Conservation (phyloP, 2,797 vertebrate species). For the Tokudaia muenninki region DNA sequence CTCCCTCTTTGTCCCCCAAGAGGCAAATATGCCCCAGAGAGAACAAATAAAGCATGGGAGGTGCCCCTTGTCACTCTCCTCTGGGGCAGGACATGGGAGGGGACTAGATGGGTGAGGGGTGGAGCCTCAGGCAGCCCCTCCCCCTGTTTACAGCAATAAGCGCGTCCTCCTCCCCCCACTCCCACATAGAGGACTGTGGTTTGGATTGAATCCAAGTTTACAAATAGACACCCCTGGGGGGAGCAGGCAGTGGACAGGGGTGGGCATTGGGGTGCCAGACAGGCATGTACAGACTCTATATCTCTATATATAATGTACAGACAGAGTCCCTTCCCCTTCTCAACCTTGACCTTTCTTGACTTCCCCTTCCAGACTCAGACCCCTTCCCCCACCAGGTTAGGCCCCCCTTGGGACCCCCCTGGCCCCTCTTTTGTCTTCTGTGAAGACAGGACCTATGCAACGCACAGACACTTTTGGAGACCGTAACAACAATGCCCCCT, state of each 20-base stretch:
- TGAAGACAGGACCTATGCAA: conserved; percentile 92
- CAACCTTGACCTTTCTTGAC: conserved; percentile 81
- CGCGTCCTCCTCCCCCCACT: conserved; percentile 71
- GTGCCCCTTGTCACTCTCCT: conserved; percentile 30
- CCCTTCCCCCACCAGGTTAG: conserved; percentile 83
- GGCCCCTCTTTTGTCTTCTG: conserved; percentile 89
- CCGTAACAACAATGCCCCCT: conserved; percentile 70
- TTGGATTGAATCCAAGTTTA: conserved; percentile 82
- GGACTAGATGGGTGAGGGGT: conserved; percentile 73
- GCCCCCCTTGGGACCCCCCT: conserved; percentile 82
- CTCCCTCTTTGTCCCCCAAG: conserved; percentile 28
- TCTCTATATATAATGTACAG: conserved; percentile 89
- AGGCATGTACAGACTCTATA: conserved; percentile 88
- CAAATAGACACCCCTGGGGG: conserved; percentile 76
- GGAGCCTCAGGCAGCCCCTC: conserved; percentile 29
- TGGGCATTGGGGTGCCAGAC: conserved; percentile 78
- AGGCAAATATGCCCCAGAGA: conserved; percentile 65
- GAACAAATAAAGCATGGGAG: conserved; percentile 43
- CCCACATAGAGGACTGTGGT: conserved; percentile 71
- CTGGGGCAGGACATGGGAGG: conserved; percentile 70
- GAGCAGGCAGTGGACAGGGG: conserved; percentile 69
- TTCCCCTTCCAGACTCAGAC: conserved; percentile 75
- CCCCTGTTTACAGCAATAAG: conserved; percentile 86
- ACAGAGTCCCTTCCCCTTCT: conserved; percentile 75
- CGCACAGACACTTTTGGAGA: conserved; percentile 91